Base-by-base conservation (phyloP, 2,888 invertebrate genomes). In the Pogonocherus hispidulus region DNA sequence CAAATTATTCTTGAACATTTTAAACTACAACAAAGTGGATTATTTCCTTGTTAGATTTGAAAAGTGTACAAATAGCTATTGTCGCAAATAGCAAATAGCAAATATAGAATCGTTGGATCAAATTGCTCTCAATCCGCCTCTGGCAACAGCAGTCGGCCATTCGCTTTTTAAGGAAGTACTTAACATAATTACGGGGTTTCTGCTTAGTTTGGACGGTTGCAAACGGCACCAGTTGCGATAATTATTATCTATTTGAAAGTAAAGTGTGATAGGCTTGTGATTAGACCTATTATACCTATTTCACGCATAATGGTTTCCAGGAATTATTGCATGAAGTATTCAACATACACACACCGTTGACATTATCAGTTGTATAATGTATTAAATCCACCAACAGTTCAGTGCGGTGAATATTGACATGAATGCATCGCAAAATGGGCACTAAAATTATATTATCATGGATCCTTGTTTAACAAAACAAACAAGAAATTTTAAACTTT, bases 121-220 rank as follows among this genome's bases (percentile, higher is more conserved):
- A 27, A 27, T 27, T 27, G 4, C 27, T 27, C 4, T 27, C 4
- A 8, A 5, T 27, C 27, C 27, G 27, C 8, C 27, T 27, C 27
- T 27, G 27, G 3, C 3, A 51, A 54, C 62, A 63, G 59, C 65
- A 69, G 67, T 69, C 62, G 65, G 52, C 67, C 69, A 67, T 69
- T 67, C 51, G 35, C 52, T 63, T 69, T 69, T 71, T 71, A 68
- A 67, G 70, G 70, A 66, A 67, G 65, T 66, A 57, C 69, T 66
- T 51, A 63, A 27, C 19, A 32, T 73, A 73, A 73, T 73, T 73
- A 63, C 57, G 27, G n/a, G 67, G 69, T 57, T 71, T 51, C 18
- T 55, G 56, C 46, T 71, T 55, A 64, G 70, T 71, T 63, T 69
- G 66, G 69, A 35, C 69, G 59, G 22, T 37, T 62, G 62, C 62